Percentiles rank a stretch among this genome's conserved stretches.
Conservation (phyloP, 2,797 vertebrate genomes). For the Phylloscopus collybita region DNA sequence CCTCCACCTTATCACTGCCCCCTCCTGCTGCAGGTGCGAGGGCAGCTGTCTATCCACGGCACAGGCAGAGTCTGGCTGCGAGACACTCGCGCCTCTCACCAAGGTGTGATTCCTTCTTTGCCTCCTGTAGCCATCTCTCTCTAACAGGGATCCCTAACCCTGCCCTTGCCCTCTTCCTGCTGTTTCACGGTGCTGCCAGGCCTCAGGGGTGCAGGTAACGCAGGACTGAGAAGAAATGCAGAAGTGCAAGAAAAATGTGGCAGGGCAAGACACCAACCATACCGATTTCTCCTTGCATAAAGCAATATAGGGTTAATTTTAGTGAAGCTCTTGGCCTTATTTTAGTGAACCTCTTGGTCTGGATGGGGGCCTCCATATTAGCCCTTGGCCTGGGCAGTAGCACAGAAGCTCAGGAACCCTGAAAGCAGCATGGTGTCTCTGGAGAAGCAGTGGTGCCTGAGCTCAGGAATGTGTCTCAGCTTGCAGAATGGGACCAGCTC, state of each 20-base stretch:
- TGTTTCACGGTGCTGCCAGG: not conserved
- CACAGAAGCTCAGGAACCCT: not conserved
- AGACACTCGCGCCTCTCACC: rapidly evolving
- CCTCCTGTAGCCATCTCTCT: not conserved
- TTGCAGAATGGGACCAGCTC: not conserved
- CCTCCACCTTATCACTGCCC: not conserved
- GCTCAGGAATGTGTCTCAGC: not conserved
- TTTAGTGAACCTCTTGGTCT: not conserved
- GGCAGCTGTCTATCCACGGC: not conserved
- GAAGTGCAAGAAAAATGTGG: not conserved
- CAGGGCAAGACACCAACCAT: not conserved
- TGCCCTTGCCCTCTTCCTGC: not conserved
- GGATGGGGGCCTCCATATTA: not conserved
- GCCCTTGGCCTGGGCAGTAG: not conserved
- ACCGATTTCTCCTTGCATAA: not conserved
- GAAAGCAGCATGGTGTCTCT: not conserved
- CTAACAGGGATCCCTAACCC: not conserved
- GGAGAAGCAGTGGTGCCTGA: not conserved
- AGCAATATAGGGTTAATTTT: not conserved
- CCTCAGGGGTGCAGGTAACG: not conserved
- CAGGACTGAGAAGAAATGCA: not conserved
- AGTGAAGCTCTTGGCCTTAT: not conserved
- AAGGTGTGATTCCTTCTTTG: not conserved
- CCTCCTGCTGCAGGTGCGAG: not conserved
- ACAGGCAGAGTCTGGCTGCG: not conserved